A percentile compares a stretch with the other conserved stretches of the same genome.
Evolutionary conservation across 2,888 invertebrate species (phyloP).

Genomic region (Cordylochernes scorpioides): DNA sequence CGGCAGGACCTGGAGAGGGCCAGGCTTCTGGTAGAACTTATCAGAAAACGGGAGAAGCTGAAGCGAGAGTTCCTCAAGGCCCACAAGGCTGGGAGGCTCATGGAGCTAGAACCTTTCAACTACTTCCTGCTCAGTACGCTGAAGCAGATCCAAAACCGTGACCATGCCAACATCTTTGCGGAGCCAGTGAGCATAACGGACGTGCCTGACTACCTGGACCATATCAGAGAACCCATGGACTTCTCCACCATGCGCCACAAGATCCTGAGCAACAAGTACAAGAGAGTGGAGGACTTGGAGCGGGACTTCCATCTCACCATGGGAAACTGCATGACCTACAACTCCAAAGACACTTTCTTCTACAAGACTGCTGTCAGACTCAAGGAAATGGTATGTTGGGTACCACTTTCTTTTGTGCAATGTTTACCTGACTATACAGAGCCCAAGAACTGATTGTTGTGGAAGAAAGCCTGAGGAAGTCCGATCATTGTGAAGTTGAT

Average conservation of each 20-base stretch:
- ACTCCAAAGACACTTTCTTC: constrained; percentile 78
- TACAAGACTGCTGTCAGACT: constrained; percentile 67
- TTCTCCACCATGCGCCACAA: constrained; percentile 50
- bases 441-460: no score
- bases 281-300: constrained; percentile 46
- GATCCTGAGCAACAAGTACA: constrained; percentile 24
- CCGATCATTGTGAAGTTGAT: no score
- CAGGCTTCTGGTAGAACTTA: constrained; percentile 65
- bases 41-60: constrained; percentile 76
- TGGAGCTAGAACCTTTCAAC: constrained; percentile 52
- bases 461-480: no score
- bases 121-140: constrained; percentile 47
- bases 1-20: constrained; percentile 81
- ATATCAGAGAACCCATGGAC: constrained; percentile 65
- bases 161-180: constrained; percentile 60
- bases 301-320: constrained; percentile 85
- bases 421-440: no score
- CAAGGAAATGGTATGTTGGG: no score
- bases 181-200: constrained; percentile 56
- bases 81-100: constrained; percentile 38
- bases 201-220: constrained; percentile 65
- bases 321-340: constrained; percentile 76
- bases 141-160: constrained; percentile 45
- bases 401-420: no score
- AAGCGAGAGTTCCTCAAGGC: constrained; percentile 41